A percentile compares a stretch with the other conserved stretches of the same genome.
Conservation (phyloP, 35 echinoderm and acorn worm genomes). For the Anneissia japonica region DNA sequence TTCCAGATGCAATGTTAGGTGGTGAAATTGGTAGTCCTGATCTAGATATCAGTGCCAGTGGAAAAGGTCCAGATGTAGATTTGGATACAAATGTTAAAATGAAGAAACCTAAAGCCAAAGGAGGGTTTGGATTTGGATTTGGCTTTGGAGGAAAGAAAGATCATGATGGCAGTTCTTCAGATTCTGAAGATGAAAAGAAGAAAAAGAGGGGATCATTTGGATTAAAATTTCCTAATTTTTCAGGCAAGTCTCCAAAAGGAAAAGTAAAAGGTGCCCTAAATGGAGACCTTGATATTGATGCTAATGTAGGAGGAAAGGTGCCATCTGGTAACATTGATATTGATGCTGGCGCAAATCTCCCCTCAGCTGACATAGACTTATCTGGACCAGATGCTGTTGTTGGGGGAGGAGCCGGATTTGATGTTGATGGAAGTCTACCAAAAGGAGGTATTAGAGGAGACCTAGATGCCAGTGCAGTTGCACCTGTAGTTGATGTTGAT, state of each 20-base stretch:
- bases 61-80: constrained; percentile 4
- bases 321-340: neutral
- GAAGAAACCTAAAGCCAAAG: neutral
- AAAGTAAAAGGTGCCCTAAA: constrained; percentile 6
- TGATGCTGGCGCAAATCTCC: neutral
- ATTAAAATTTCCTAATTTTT: constrained; percentile 19
- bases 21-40: neutral
- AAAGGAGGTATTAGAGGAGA: constrained; percentile 15
- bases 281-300: constrained; percentile 19
- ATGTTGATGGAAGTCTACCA: neutral
- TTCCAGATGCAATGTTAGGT: neutral
- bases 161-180: neutral
- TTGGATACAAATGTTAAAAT: neutral
- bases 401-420: neutral
- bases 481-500: constrained; percentile 1
- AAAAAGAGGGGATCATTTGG: neutral
- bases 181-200: too few relatives aligned
- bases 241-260: neutral
- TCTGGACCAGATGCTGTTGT: neutral
- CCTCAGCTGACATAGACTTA: neutral
- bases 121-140: neutral
- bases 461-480: neutral
- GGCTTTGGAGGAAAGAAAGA: neutral
- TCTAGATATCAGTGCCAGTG: constrained; percentile 23
- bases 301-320: neutral